Base-by-base conservation (phyloP, 2,113 vertebrate genomes). In the Megatriorchis doriae region DNA sequence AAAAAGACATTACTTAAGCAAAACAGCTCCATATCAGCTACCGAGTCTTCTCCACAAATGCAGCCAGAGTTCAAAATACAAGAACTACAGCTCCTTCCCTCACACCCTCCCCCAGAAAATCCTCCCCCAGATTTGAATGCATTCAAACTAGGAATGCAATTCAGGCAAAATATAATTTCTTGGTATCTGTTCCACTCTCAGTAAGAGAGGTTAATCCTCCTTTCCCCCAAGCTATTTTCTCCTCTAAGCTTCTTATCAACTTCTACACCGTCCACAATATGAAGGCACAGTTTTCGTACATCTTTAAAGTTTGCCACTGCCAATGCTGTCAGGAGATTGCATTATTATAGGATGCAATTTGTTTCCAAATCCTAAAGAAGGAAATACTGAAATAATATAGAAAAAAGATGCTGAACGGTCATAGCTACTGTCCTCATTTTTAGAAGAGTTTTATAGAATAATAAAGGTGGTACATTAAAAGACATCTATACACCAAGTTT, bases 181-280 rank as follows among this genome's bases (percentile, higher is more conserved):
- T 90, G 62, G 50, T 97, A 85, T 95, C 83, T 89, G 23, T 93
- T 95, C 74, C 63, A 50, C 84, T 94, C 48, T n/a, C 42, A 70
- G 40, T 75, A 66, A 85, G 58, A 86, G 81, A 95, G 85, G 90
- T 83, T 95, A 97, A 96, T 96, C 78, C 66, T 94, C 53, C 93
- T 95, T 80, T 53, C 13, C 91, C 62, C 55, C 55, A 66, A 73
- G 92, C 66, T 96, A 47, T 94, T 96, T 92, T 92, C 78, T 95
- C 45, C 62, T 88, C 87, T 96, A 96, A 96, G 90, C 96, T 90
- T 80, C 93, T 97, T 96, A 96, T 96, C 92, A 93, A 59, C 63
- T 94, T 90, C 82, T 88, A 59, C 63, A 81, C 79, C 42, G 83
- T 82, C 67, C 93, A 88, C 84, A 66, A 70, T 70, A 72, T 11